Evolutionary conservation across 92 coral and sea anemone genomes (phyloP).

Genomic region (Plumapathes pennacea): DNA sequence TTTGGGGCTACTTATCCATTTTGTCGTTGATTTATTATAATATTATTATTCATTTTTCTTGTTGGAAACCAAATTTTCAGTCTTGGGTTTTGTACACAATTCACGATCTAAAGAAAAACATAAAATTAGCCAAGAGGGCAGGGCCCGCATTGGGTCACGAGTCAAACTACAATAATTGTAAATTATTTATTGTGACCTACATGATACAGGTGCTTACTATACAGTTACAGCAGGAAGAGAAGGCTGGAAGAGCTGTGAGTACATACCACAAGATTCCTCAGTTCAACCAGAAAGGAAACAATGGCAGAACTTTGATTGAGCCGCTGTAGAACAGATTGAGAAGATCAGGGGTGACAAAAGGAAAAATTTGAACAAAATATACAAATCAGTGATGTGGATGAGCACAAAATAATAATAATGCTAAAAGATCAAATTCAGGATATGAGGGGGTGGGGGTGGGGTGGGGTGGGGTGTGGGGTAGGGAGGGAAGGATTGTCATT

Average conservation of each 20-base stretch:
- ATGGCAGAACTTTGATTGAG: slow-evolving; percentile 77
- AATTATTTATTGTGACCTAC: too few species aligned
- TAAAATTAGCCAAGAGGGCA: not conserved
- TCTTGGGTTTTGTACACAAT: too few species aligned
- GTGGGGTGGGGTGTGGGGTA: not conserved
- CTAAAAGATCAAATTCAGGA: not conserved
- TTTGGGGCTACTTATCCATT: too few species aligned
- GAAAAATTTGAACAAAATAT: not conserved
- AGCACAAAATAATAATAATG: too few species aligned
- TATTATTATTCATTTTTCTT: too few species aligned
- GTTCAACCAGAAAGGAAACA: slow-evolving; percentile 76
- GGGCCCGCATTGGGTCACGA: too few species aligned
- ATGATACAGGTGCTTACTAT: too few species aligned
- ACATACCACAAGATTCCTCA: slow-evolving; percentile 83
- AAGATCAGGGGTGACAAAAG: not conserved
- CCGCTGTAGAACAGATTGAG: slow-evolving; percentile 50
- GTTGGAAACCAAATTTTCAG: too few species aligned
- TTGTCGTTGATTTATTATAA: too few species aligned
- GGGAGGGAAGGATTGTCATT: not conserved
- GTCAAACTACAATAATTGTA: too few species aligned
- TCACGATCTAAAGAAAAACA: not conserved
- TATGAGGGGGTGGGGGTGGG: not conserved
- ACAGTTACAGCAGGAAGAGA: not conserved
- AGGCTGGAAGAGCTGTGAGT: not conserved
- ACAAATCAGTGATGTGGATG: not conserved